Evolutionary conservation across 2,113 vertebrate species (phyloP).

Genomic region (Tautogolabrus adspersus): DNA sequence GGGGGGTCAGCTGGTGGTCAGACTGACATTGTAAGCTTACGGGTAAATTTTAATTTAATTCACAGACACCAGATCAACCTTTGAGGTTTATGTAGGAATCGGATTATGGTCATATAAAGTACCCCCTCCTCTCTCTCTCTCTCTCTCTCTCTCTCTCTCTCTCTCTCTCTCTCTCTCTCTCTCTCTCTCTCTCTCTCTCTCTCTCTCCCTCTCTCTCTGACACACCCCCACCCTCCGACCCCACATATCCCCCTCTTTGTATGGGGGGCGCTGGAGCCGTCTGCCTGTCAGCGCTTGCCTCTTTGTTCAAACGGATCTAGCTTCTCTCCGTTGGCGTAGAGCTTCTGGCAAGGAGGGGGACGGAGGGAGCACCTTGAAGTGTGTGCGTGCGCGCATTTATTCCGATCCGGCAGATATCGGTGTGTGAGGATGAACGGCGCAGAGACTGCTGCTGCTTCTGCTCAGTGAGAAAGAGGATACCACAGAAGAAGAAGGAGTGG

Average conservation of each 20-base stretch:
- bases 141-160: background rate
- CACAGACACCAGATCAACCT: constrained; percentile 69
- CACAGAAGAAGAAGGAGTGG: constrained; percentile 16
- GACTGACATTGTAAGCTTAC: constrained; percentile 51
- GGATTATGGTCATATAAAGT: constrained; percentile 76
- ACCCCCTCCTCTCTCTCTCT: background rate
- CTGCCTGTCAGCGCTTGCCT: constrained; percentile 78
- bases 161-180: background rate
- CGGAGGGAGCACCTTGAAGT: constrained; percentile 64
- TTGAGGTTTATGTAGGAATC: constrained; percentile 75
- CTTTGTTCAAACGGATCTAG: constrained; percentile 81
- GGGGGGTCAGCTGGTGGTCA: constrained; percentile 35
- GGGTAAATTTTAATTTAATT: constrained; percentile 58
- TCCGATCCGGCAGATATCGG: constrained; percentile 41
- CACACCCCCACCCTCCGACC: constrained; percentile 35
- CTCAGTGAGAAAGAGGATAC: constrained; percentile 44
- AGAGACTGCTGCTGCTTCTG: constrained; percentile 36
- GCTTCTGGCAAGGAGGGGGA: constrained; percentile 63
- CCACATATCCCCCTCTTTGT: constrained; percentile 45
- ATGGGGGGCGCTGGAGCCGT: constrained; percentile 73
- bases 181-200: background rate
- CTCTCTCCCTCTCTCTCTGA: background rate
- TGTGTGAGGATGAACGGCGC: constrained; percentile 59
- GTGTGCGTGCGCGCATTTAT: constrained; percentile 24
- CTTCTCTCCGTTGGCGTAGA: constrained; percentile 61